Base-by-base conservation (phyloP, 1,140 invertebrate species). In the Drosophila sucinea region DNA sequence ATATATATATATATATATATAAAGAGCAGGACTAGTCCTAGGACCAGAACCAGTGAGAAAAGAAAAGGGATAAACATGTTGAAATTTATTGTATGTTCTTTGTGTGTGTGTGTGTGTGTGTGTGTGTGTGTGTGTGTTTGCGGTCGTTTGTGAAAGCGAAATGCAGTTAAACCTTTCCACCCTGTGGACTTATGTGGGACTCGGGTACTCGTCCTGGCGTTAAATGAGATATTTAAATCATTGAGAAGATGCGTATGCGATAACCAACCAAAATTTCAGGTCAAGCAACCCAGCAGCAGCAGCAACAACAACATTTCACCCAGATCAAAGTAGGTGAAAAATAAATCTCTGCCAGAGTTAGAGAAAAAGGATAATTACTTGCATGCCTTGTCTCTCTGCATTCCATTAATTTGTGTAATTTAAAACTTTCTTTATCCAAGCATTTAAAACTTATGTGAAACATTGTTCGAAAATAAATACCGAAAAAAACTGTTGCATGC, bases 151-250 rank as follows among this genome's bases (percentile, higher is more conserved):
- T 55, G 65, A 64, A 56, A 51, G 54, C 67, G 70, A 80, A 78
- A 60, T 75, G 80, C 79, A 74, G 73, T 61, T 66, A 78, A 44
- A 10, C 61, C 62, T 47, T 44, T 44, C 38, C 41, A 30, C 35
- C 56, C 55, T 61, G 27, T 58, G 55, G 55, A 63, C 60, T 67
- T 60, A 77, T 60, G 27, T 44, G 38, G 27, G 25, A 62, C 60
- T 32, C 27, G 40, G 55, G 64, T 73, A 86, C 58, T 87, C 86
- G 79, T 71, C 74, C 83, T 86, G 83, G 83, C 83, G 83, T 86
- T 87, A 86, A 86, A 86, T 86, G 83, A 87, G 83, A 86, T 86
- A 86, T 86, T 86, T 77, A 86, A 86, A 76, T 86, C 83, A 83
- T 82, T 79, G 72, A 73, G 76, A 87, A 73, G 79, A 87, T 87